phyloP scores from a whole-genome alignment of 2,797 vertebrate species.

The Gadopsis bispinosus region DNA sequence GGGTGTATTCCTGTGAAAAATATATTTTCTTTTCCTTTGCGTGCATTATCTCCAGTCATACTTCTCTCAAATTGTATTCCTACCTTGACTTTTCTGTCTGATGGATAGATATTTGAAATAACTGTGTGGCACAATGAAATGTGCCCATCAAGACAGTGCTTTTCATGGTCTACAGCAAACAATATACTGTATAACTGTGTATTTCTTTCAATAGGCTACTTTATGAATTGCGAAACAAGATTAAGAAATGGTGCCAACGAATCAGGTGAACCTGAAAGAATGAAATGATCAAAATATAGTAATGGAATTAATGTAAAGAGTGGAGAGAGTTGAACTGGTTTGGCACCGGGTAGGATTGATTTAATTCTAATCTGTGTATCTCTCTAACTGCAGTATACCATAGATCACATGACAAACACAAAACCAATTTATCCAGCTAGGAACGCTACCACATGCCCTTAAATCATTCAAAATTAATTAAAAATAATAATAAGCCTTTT shows the following conservation, averaged over 20 bases:
- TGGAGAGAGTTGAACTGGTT: conserved; percentile 27
- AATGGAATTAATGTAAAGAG: conserved; percentile 26
- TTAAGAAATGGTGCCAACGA: conserved; percentile 14
- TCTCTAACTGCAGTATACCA: conserved; percentile 35
- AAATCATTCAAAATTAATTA: conserved; percentile 25
- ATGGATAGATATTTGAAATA: conserved; percentile 6
- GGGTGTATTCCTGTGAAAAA: conserved; percentile 1
- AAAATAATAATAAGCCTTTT: not conserved
- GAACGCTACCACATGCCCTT: conserved; percentile 11
- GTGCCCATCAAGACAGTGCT: not conserved
- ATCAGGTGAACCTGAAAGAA: conserved; percentile 19
- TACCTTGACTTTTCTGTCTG: not conserved
- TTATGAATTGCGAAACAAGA: conserved; percentile 29
- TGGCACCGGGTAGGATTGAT: conserved; percentile 17
- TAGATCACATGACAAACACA: conserved; percentile 36
- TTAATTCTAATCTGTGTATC: conserved; percentile 36
- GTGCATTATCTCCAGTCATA: conserved; percentile 35
- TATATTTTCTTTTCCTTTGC: conserved; percentile 16
- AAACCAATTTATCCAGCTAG: conserved; percentile 45
- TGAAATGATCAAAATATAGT: conserved; percentile 32
- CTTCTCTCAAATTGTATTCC: conserved; percentile 10
- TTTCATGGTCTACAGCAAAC: not conserved
- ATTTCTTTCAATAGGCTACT: conserved; percentile 1
- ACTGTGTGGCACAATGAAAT: not conserved
- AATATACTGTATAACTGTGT: not conserved